phyloP scores from a whole-genome alignment of 1,140 invertebrate genomes.

The Elysia chlorotica region DNA sequence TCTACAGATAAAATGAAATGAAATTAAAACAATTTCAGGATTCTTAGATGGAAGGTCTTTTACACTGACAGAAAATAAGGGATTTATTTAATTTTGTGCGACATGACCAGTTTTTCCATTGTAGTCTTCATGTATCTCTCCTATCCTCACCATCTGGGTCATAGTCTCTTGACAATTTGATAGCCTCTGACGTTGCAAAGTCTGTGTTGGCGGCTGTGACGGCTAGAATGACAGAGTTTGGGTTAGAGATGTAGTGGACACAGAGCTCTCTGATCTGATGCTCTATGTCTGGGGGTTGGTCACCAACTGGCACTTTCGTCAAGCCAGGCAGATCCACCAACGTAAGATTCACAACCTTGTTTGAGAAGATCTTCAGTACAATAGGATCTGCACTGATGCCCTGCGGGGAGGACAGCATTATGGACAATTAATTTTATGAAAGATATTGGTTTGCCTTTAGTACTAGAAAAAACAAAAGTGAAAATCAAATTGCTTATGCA shows the following conservation, averaged over 20 bases:
- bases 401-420: constrained; percentile 47
- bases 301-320: constrained; percentile 85
- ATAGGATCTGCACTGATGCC: constrained; percentile 96
- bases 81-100: too few relatives aligned
- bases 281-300: constrained; percentile 70
- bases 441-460: too few relatives aligned
- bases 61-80: too few relatives aligned
- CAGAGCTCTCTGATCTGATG: constrained; percentile 67
- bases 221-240: constrained; percentile 70
- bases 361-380: constrained; percentile 92
- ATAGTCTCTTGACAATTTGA: constrained; percentile 61
- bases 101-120: too few relatives aligned
- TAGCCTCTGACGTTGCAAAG: constrained; percentile 62
- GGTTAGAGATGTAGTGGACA: constrained; percentile 66
- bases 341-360: constrained; percentile 92
- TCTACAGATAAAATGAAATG: too few relatives aligned
- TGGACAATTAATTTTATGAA: too few relatives aligned
- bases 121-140: too few relatives aligned
- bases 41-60: too few relatives aligned
- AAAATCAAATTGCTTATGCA: too few relatives aligned
- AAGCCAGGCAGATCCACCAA: constrained; percentile 98
- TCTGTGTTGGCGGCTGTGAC: constrained; percentile 63
- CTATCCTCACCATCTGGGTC: constrained; percentile 59
- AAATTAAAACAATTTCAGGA: too few relatives aligned
- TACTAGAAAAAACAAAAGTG: too few relatives aligned